Percentiles rank a stretch among this genome's conserved stretches.
Conservation (phyloP, 2,888 invertebrate genomes). For the Harpalus rubripes region DNA sequence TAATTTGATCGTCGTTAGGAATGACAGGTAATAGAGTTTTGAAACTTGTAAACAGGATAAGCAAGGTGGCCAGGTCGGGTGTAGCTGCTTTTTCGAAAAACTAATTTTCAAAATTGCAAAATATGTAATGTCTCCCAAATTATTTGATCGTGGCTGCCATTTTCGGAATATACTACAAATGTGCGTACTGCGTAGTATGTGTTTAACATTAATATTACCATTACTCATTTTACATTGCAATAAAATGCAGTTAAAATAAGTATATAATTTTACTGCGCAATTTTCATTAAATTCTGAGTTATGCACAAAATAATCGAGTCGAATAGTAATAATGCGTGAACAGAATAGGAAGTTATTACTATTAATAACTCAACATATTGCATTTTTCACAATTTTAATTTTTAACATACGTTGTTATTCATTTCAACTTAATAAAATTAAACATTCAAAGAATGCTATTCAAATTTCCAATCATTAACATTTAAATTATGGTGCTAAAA, state of each 20-base stretch:
- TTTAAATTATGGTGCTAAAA: slow-evolving; percentile 2
- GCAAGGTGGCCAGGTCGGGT: too few relatives aligned
- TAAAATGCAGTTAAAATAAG: slow-evolving; percentile 18
- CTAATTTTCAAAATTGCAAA: too few relatives aligned
- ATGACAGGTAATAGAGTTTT: too few relatives aligned
- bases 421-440: slow-evolving; percentile 22
- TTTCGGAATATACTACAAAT: too few relatives aligned
- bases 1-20: too few relatives aligned
- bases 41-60: too few relatives aligned
- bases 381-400: slow-evolving; percentile 7
- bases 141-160: too few relatives aligned
- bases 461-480: slow-evolving; percentile 25
- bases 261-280: background rate
- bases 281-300: slow-evolving; percentile 38
- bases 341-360: slow-evolving; percentile 34
- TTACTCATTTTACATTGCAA: background rate
- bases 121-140: too few relatives aligned
- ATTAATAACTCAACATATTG: background rate
- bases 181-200: too few relatives aligned
- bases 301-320: background rate
- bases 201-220: background rate
- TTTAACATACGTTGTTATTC: background rate
- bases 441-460: slow-evolving; percentile 23
- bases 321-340: slow-evolving; percentile 8
- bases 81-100: too few relatives aligned